Evolutionary conservation across 2,113 vertebrate genomes (phyloP).

Genomic region (Microcebus lehilahytsara): DNA sequence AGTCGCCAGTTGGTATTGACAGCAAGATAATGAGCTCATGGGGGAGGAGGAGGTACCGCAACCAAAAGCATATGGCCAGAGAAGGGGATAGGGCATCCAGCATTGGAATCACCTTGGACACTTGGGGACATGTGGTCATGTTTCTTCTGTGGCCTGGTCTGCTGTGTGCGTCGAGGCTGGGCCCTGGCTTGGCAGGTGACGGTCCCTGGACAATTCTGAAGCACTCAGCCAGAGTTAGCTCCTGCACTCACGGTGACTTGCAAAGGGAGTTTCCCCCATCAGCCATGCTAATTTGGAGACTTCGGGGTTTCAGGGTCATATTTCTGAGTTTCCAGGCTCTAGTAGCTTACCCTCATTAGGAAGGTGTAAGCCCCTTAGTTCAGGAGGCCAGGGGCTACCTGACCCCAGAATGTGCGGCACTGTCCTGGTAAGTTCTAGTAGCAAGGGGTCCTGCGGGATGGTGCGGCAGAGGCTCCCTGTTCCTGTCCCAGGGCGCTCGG

Average conservation of each 20-base stretch:
- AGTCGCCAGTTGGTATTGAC: background rate
- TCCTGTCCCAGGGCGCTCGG: background rate
- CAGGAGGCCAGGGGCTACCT: background rate
- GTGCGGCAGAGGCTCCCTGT: background rate
- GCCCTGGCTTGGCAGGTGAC: background rate
- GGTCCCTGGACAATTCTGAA: background rate
- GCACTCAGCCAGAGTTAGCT: background rate
- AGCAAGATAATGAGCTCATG: background rate
- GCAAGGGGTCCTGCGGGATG: background rate
- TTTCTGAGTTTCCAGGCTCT: background rate
- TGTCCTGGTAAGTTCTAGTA: background rate
- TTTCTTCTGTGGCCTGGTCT: background rate
- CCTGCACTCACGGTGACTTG: background rate
- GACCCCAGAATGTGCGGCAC: background rate
- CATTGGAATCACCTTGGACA: rapidly evolving
- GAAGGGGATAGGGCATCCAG: background rate
- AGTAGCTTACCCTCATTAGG: background rate
- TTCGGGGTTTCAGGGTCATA: background rate
- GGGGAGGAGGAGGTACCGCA: background rate
- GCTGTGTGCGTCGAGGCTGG: rapidly evolving
- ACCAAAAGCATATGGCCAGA: rapidly evolving
- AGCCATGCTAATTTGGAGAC: background rate
- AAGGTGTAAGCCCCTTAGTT: background rate
- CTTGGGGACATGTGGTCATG: rapidly evolving
- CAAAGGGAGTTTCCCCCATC: background rate